Evolutionary conservation across 2,113 vertebrate genomes (phyloP).

Genomic region (Picathartes gymnocephalus): DNA sequence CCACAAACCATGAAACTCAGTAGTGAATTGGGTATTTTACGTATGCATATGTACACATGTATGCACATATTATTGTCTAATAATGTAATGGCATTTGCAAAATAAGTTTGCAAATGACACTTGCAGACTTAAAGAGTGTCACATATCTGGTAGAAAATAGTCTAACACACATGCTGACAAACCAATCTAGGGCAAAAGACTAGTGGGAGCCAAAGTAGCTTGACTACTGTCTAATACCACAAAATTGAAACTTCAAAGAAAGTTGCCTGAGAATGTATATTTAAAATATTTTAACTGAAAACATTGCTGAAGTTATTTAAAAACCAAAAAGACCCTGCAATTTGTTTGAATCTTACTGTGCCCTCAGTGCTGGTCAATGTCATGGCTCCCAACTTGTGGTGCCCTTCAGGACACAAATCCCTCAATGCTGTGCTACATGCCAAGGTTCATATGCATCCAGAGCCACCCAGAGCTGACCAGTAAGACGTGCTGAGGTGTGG

Average conservation of each 20-base stretch:
- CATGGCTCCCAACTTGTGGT: rapidly evolving
- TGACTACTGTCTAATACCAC: neutral
- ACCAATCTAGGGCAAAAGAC: neutral
- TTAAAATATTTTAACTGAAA: neutral
- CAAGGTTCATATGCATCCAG: neutral
- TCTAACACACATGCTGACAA: neutral
- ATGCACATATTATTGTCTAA: neutral
- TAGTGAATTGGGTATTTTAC: neutral
- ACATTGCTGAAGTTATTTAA: neutral
- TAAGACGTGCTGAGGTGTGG: neutral
- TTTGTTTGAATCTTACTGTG: neutral
- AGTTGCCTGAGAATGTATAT: neutral
- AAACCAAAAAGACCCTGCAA: neutral
- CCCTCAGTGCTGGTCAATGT: neutral
- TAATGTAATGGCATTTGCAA: neutral
- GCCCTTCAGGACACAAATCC: neutral
- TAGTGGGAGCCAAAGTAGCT: neutral
- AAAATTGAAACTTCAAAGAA: neutral
- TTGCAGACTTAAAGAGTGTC: neutral
- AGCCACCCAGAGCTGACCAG: neutral
- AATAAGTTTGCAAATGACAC: neutral
- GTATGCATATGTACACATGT: neutral
- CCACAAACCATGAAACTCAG: neutral
- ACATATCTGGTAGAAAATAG: neutral
- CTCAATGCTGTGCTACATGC: neutral